Evolutionary conservation across 2,888 invertebrate species (phyloP).

Genomic region (Sminthurinus aureus): DNA sequence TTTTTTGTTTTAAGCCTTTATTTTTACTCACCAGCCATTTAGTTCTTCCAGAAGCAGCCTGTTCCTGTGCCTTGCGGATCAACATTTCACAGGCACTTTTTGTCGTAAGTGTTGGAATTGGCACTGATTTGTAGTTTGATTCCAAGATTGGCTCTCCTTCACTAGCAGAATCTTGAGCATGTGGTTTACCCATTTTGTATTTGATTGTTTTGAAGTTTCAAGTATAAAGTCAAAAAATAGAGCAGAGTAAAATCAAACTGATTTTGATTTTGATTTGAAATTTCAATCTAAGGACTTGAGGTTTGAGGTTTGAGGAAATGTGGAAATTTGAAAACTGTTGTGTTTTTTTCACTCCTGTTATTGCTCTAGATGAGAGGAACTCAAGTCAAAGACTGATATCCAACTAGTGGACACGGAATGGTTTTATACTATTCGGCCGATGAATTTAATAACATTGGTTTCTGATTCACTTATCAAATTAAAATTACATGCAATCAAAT

Average conservation of each 20-base stretch:
- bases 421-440: no score
- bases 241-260: no score
- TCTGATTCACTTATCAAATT: no score
- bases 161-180: background rate
- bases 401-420: no score
- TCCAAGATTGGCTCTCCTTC: conserved; percentile 48
- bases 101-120: conserved; percentile 48
- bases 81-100: conserved; percentile 49
- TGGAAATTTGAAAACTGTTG: background rate
- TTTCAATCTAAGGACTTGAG: no score
- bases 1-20: no score
- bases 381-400: no score
- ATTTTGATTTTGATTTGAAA: no score
- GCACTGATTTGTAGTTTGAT: conserved; percentile 49
- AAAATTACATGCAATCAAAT: no score
- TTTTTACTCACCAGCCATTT: conserved; percentile 55
- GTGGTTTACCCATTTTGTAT: background rate
- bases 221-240: no score
- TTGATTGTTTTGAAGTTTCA: background rate
- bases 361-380: no score
- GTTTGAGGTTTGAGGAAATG: background rate
- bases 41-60: conserved; percentile 43
- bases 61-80: conserved; percentile 47
- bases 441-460: no score
- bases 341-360: background rate